Evolutionary conservation across 1,140 invertebrate genomes (phyloP), one percentile per base, ranked within the genome.

Genomic region (Drosophila kanapiae): DNA sequence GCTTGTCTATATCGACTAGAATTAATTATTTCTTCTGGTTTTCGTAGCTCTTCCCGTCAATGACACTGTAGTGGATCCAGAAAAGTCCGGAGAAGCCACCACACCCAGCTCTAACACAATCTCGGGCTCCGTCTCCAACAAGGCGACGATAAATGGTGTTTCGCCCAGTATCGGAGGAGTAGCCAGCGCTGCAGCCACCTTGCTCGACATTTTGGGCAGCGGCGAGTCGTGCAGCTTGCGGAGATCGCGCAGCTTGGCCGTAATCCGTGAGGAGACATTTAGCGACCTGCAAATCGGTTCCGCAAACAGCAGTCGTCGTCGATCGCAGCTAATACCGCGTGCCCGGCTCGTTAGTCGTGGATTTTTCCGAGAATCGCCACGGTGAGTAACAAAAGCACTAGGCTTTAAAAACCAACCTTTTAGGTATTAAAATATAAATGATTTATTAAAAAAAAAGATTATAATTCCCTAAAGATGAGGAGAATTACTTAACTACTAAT

Each of bases 201-300:
- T 78, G 40, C 51, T 90, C 38, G 92, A 92, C 53, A 60, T 78
- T 38, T 83, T 92, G 76, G 87, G 84, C 71, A 92, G 78, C 69
- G 94, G 78, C 67, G 94, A 95, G 72, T 94, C 94, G 68, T 95
- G 95, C 70, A 95, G 95, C 74, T 93, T 97, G 82, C 94, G 96
- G 37, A 94, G 96, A 45, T 96, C 96, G 72, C 93, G 95, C 77
- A 96, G 96, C 85, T 95, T 96, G 79, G 96, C 96, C 47, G 95
- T 96, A 45, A 96, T 96, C 88, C 94, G 96, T 85, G 96, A 96
- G 91, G 95, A 96, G 92, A 95, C 95, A 54, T 96, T 95, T 91
- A 95, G 94, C 65, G 95, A 94, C 81, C 93, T 95, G 78, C 94
- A 95, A 91, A 94, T 95, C 75, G 94, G 94, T 75, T 88, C 91